Evolutionary conservation across 37 sponge, comb jelly and placozoan genomes (phyloP), one percentile per base, ranked within the genome.

Genomic region (Oopsacas minuta): DNA sequence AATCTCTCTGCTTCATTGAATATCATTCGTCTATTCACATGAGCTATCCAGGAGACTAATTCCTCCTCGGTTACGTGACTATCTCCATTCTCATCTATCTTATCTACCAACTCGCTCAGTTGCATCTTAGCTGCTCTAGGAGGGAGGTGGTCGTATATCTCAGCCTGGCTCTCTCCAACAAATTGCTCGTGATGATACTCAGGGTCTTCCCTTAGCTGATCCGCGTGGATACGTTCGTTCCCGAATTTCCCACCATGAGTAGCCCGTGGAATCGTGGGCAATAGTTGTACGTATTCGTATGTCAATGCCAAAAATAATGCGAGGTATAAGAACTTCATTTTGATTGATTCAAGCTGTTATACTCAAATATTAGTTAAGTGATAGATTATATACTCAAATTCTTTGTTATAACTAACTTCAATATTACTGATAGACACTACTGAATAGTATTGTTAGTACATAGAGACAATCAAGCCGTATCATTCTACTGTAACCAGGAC

Each of bases 371-470:
- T n/a, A n/a, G n/a, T n/a, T n/a, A n/a, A n/a, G n/a, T n/a, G n/a
- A 3, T 10, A 61, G 75, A n/a, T 61, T 61, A 61, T 61, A 61
- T 61, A 61, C 17, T 61, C 30, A 10, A 61, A 34, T 15, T 42
- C 75, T 34, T 32, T 32, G 75, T 61, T 61, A n/a, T n/a, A 61
- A 61, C 75, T 25, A 25, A n/a, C 20, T 5, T n/a, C 22, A 46
- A 61, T 61, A 61, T 61, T 61, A 61, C 75, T 3, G 75, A 61
- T 61, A 61, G 75, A 61, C 75, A 61, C 20, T 61, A 61, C n/a
- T 10, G 30, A 61, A 61, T n/a, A 61, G 75, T 61, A 25, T n/a
- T 61, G 20, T 10, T 61, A 25, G 17, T 46, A 46, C 17, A 46
- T 17, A 46, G 7, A 12, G 75, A 61, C 75, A 61, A 12, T 61